phyloP scores from a whole-genome alignment of 2,797 vertebrate species.

The Hoplostethus atlanticus region DNA sequence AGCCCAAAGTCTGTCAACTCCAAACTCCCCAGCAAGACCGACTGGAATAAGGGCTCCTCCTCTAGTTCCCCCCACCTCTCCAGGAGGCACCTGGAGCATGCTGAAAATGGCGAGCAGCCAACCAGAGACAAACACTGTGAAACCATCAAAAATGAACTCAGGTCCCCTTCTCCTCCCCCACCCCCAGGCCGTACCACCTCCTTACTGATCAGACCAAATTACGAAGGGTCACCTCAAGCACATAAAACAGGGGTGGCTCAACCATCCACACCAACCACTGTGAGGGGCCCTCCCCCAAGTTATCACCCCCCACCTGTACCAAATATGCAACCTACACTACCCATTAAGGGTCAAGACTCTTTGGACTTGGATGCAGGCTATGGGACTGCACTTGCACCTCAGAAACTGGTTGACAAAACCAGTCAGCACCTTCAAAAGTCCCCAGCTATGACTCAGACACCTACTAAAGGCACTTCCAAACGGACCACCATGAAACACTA shows the following conservation, averaged over 20 bases:
- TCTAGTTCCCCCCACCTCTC: constrained; percentile 79
- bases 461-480: constrained; percentile 85
- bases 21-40: constrained; percentile 68
- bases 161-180: constrained; percentile 86
- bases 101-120: constrained; percentile 82
- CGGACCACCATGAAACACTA: constrained; percentile 81
- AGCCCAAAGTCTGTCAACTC: constrained; percentile 74
- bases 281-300: constrained; percentile 82
- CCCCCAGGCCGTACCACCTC: constrained; percentile 91
- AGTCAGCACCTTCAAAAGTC: constrained; percentile 82
- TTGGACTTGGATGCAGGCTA: constrained; percentile 81
- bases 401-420: constrained; percentile 82
- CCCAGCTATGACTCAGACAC: constrained; percentile 70
- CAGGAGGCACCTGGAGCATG: constrained; percentile 76
- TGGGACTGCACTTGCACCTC: constrained; percentile 81
- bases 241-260: constrained; percentile 76
- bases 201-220: constrained; percentile 88
- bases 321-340: constrained; percentile 84
- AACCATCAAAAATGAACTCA: constrained; percentile 78
- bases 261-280: constrained; percentile 74
- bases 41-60: constrained; percentile 74
- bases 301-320: constrained; percentile 82
- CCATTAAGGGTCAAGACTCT: constrained; percentile 81
- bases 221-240: constrained; percentile 79
- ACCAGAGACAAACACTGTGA: constrained; percentile 86